Evolutionary conservation across 2,888 invertebrate genomes (phyloP), one percentile per base, ranked within the genome.

Genomic region (Odiellus spinosus): DNA sequence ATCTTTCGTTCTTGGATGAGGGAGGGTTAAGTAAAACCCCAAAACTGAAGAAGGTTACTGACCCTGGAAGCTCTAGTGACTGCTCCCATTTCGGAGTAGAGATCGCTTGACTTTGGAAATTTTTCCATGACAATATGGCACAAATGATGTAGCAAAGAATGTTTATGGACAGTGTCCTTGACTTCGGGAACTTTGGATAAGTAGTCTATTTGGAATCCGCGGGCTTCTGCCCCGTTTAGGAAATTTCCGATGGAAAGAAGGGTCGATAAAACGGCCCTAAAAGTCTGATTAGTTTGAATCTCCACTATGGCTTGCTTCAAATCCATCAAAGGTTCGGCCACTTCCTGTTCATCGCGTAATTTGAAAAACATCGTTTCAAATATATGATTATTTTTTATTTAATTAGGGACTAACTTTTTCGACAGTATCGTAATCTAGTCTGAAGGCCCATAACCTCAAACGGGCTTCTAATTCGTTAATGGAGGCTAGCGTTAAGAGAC

Each of bases 161-260:
- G 95, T 67, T 98, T 99, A 67, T 98, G 91, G 39, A 98, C 93
- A 0, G 96, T 96, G 68, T 96, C 96, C 70, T 96, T 93, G 39
- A 99, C 91, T 73, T 99, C 91, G 62, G 93, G 91, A 61, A 73
- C 68, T 73, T 96, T 95, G 42, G 90, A 77, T 60, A 99, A 74
- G 69, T 96, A 99, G 62, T 98, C 98, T 57, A 98, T 77, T 64
- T 93, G 87, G 70, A 98, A 98, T 26, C 96, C 98, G 70, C 36
- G 20, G 39, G 50, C 53, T 60, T 74, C 71, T 40, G 80, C 80
- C 46, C 93, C 93, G 65, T 96, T 96, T 49, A 98, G 74, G 66
- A 93, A 93, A 70, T 90, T 91, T 57, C 96, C 98, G 58, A 99
- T 85, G 45, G 90, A 85, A 52, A 96, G 72, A 54, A 98, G 72